Conservation (phyloP, 2,888 invertebrate genomes). For the Idaea dimidiata region DNA sequence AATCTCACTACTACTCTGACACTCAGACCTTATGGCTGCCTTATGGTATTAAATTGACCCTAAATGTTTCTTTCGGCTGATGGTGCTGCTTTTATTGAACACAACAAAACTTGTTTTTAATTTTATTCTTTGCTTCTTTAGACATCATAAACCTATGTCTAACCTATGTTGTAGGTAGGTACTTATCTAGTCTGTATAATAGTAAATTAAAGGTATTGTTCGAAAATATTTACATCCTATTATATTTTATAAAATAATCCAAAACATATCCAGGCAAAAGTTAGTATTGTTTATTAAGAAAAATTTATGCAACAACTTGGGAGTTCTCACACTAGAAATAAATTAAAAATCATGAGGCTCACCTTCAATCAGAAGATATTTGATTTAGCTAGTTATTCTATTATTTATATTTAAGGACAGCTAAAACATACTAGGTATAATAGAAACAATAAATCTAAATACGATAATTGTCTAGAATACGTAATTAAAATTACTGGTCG, state of each 20-base stretch:
- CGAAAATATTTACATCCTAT: background rate
- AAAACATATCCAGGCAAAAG: conserved; percentile 72
- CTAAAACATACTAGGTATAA: conserved; percentile 65
- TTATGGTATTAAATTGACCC: too few species aligned
- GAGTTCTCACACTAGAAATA: conserved; percentile 76
- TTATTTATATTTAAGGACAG: conserved; percentile 52
- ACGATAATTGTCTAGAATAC: conserved; percentile 61
- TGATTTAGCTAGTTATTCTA: conserved; percentile 64
- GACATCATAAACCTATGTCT: too few species aligned
- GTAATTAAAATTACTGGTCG: conserved; percentile 69
- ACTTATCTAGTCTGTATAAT: background rate
- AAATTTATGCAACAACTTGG: conserved; percentile 74
- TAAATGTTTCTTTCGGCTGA: too few species aligned
- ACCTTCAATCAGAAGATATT: conserved; percentile 61
- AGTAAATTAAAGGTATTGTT: background rate
- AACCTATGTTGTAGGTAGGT: too few species aligned
- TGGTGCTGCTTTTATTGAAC: too few species aligned
- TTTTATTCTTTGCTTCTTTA: too few species aligned
- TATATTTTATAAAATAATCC: conserved; percentile 42
- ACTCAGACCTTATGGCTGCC: too few species aligned
- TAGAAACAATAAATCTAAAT: conserved; percentile 70
- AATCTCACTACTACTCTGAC: too few species aligned
- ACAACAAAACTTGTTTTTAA: too few species aligned
- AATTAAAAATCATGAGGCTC: conserved; percentile 72
- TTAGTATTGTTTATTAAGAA: conserved; percentile 78